Evolutionary conservation across 2,113 vertebrate species (phyloP), one percentile per base, ranked within the genome.

Genomic region (Apteryx mantelli): DNA sequence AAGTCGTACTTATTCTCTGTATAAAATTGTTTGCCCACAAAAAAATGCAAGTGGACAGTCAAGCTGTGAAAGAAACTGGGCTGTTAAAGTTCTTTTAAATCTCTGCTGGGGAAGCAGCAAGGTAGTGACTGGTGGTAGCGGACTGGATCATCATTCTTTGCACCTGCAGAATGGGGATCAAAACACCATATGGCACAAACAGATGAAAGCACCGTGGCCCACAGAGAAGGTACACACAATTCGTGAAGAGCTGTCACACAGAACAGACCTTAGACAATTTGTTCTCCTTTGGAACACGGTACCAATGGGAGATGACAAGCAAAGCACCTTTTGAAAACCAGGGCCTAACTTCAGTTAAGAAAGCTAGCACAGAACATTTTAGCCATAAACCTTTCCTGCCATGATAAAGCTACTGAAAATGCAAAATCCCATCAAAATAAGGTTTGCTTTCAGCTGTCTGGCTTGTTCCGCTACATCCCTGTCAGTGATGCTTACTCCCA

Each of bases 191-290:
- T 0, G 5, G 34, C 6, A n/a, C 5, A 66, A n/a, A 80, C 5
- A 11, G 22, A 13, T 13, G 40, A 58, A 76, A 58, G 50, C n/a
- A 65, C 34, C 46, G 68, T 3, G 73, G 40, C 36, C 44, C 36
- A 32, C 22, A 11, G 0, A 86, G 53, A 60, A 81, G 36, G 16
- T 25, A 21, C 40, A 24, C 44, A 48, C 44, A 17, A 5, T 10
- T 32, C 58, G 50, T 2, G 48, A 75, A n/a, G 24, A 81, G 55
- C 5, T 50, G 69, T 7, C 21, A 63, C 0, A 0, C 11, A 61
- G 12, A 0, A 0, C 40, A 79, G n/a, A 58, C 8, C 40, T 4
- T 4, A 46, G n/a, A 38, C 4, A 82, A 65, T n/a, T 8, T 48
- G 7, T 17, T 38, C 50, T 78, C 42, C 42, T 78, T 36, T 1